These are phyloP conservation scores for Vulpes ferrilata DNA, from an alignment of 2,113 vertebrate genomes.

Conservation along the genomic window DNA sequence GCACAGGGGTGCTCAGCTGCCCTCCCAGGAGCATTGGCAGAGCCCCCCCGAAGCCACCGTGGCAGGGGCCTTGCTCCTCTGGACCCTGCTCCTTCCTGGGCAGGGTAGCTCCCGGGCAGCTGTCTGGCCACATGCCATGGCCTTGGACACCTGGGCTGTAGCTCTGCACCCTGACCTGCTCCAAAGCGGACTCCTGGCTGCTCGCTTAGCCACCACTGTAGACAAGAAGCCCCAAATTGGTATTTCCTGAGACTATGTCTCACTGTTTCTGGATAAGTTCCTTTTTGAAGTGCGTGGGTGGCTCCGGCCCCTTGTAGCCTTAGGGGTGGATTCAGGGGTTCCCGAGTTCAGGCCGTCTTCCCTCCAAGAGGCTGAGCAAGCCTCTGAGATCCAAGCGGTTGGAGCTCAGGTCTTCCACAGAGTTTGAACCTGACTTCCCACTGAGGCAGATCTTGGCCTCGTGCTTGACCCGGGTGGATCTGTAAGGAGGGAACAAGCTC, in stretches of 20 bases:
- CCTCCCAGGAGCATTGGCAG: neutral
- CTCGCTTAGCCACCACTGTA: neutral
- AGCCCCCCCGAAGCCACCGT: neutral
- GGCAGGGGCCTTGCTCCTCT: neutral
- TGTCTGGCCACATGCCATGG: accelerated
- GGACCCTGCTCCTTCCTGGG: neutral
- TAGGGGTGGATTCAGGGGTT: neutral
- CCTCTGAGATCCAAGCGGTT: neutral
- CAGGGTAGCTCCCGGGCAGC: neutral
- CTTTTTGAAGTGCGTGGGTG: neutral
- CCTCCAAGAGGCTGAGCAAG: neutral
- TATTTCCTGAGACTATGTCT: neutral
- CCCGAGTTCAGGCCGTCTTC: neutral
- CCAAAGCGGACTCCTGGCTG: neutral
- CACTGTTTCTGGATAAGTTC: neutral
- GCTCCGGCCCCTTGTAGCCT: accelerated
- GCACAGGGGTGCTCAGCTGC: neutral
- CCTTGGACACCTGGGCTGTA: neutral
- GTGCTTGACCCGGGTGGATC: neutral
- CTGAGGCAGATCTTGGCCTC: neutral
- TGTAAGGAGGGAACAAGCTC: neutral
- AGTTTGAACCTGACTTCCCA: neutral
- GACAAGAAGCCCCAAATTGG: neutral
- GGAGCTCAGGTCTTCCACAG: neutral
- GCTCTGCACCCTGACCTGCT: neutral